Base-by-base conservation (phyloP, 2,888 invertebrate species). In the Teinopalpus imperialis region DNA sequence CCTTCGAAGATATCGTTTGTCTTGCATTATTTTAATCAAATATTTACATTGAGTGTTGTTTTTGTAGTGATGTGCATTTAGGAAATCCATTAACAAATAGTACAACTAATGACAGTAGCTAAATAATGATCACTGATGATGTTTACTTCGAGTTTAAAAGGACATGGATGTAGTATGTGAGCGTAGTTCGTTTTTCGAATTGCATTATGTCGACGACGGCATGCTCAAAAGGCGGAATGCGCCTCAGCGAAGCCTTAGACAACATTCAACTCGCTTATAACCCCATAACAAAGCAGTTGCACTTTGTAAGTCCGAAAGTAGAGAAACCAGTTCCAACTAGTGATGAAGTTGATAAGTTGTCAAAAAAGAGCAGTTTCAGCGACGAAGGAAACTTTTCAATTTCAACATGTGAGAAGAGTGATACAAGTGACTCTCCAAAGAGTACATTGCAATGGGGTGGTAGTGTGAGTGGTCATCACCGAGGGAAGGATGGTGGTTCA, bases 241-340 rank as follows among this genome's bases (percentile, higher is more conserved):
- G 90, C 51, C 85, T 94, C 51, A 92, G 92, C 66, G 92, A 93
- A 75, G 93, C 94, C 40, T 77, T 94, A 61, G 92, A 93, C 68
- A 93, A 91, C 71, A 93, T 94, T 86, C 93, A 94, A 54, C 77
- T 94, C 52, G 93, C 93, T 1, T 94, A 94, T 76, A 94, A 93
- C 70, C 94, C 94, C 7, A 89, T 93, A 34, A 94, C 94, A 13
- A 94, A 93, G 69, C 93, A 94, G 61, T 75, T 94, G 51, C 93
- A 93, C 74, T 90, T 92, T 35, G 89, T 92, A 49, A 88, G 83
- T 54, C 83, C 86, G 1, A 85, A 81, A 61, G 67, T 74, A 1
- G 80, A 79, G 43, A 86, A 83, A 59, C 63, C 67, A 6, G 46
- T 62, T 3, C 79, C 82, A 23, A 67, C 62, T 6, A 35, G 60